Evolutionary conservation across 1,140 invertebrate species (phyloP).

Genomic region (Subanguina moxae): DNA sequence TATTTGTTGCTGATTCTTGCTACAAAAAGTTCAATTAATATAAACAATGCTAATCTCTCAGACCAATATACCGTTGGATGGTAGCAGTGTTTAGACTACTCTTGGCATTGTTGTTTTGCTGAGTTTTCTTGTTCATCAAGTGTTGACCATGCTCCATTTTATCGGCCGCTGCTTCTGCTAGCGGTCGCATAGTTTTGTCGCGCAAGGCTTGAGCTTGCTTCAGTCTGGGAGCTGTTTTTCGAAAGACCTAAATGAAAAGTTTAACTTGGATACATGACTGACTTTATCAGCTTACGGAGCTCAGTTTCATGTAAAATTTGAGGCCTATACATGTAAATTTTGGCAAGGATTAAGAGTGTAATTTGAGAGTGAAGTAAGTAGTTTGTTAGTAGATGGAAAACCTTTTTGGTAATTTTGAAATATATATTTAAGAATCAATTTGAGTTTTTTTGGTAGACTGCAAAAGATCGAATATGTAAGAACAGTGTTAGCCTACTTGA

Average conservation of each 20-base stretch:
- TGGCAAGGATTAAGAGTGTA: no score
- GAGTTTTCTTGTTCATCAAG: slow-evolving; percentile 38
- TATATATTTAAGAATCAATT: no score
- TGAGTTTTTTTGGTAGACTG: no score
- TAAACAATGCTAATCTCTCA: not conserved
- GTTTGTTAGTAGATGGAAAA: no score
- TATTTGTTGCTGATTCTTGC: slow-evolving; percentile 67
- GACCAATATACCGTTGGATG: slow-evolving; percentile 33
- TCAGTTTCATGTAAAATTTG: no score
- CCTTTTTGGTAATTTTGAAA: no score
- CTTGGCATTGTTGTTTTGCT: slow-evolving; percentile 63
- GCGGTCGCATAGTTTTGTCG: slow-evolving; percentile 55
- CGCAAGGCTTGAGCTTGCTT: slow-evolving; percentile 50
- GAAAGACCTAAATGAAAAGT: slow-evolving; percentile 34
- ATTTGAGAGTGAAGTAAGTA: no score
- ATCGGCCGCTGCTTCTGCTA: slow-evolving; percentile 57
- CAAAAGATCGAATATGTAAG: not conserved
- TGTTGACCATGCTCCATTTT: slow-evolving; percentile 53
- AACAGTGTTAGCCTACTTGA: slow-evolving; percentile 21
- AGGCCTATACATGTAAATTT: no score
- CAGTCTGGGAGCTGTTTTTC: slow-evolving; percentile 57
- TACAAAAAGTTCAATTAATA: slow-evolving; percentile 39
- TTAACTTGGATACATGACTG: no score
- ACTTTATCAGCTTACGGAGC: no score
- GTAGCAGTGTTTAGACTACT: slow-evolving; percentile 65